Conservation (phyloP, 2,113 vertebrate species). For the Neolamprologus hecqui region DNA sequence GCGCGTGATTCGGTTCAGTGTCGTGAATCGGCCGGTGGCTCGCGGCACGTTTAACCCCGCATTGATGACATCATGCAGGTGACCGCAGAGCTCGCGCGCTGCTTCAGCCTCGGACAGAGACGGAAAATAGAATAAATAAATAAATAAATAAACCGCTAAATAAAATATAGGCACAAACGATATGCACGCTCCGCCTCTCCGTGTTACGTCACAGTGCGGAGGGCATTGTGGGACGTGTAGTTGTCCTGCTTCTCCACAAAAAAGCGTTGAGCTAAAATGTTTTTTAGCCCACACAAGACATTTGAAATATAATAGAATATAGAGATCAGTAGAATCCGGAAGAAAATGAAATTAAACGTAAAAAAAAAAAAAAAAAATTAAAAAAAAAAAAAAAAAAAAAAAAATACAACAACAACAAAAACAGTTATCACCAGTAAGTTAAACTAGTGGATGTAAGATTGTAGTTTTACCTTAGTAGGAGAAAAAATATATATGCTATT, state of each 20-base stretch:
- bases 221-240: constrained; percentile 42
- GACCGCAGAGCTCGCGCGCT: not conserved
- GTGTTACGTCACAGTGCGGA: not conserved
- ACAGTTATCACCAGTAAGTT: no score
- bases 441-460: not conserved
- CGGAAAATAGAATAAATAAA: constrained; percentile 40
- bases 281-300: not conserved
- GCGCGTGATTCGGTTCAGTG: not conserved
- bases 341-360: not conserved
- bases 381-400: not conserved
- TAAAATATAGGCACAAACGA: constrained; percentile 5
- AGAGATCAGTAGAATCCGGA: not conserved
- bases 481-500: not conserved
- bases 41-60: not conserved
- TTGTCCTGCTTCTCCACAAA: not conserved
- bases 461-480: not conserved
- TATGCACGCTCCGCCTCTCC: not conserved
- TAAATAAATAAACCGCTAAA: constrained; percentile 41
- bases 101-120: not conserved
- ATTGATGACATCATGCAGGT: constrained; percentile 52
- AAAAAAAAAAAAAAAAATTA: not conserved
- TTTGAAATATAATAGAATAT: not conserved
- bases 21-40: not conserved
- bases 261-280: not conserved
- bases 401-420: not conserved